Evolutionary conservation across 2,888 invertebrate species (phyloP), one percentile per base, ranked within the genome.

Genomic region (Lepetodrilus schrolli): DNA sequence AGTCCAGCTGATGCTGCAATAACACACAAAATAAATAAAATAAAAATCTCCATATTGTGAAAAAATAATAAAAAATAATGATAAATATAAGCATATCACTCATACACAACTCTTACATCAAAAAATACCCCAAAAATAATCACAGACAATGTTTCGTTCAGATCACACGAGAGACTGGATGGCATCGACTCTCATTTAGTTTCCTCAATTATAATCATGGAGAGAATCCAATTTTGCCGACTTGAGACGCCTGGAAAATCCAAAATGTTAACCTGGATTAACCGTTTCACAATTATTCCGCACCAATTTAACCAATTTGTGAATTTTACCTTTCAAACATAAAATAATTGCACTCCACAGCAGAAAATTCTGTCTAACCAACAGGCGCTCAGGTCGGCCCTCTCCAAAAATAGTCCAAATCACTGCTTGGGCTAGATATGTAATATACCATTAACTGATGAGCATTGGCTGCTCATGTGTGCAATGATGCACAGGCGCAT

Each of bases 11-110:
- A 30, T 58, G n/a, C 30, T 34, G 34, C 30, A 26, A 58, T 58
- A 58, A 58, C 58, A 26, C 58, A 58, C 58, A 58, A 58, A 58
- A 58, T 58, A 58, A 58, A 58, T 58, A 58, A 58, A 58, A 58
- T 58, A 58, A 58, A 58, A 58, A 58, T 58, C 58, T 58, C 58
- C 58, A 58, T 58, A 58, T 23, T 58, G n/a, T 58, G 30, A 58
- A 58, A n/a, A 58, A 58, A 58, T 58, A 58, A 58, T 30, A 58
- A 58, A 58, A 58, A 58, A 58, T 58, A 30, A 58, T 58, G 58
- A 58, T 58, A 58, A 58, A 58, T 58, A 58, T 58, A 58, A 58
- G n/a, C 58, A 17, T 58, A 58, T 58, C 58, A 58, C 58, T 58
- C 58, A 58, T 58, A 34, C 58, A 58, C 58, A 26, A 34, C 58